Conservation (phyloP, 1,140 invertebrate species). For the Bombus consobrinus region DNA sequence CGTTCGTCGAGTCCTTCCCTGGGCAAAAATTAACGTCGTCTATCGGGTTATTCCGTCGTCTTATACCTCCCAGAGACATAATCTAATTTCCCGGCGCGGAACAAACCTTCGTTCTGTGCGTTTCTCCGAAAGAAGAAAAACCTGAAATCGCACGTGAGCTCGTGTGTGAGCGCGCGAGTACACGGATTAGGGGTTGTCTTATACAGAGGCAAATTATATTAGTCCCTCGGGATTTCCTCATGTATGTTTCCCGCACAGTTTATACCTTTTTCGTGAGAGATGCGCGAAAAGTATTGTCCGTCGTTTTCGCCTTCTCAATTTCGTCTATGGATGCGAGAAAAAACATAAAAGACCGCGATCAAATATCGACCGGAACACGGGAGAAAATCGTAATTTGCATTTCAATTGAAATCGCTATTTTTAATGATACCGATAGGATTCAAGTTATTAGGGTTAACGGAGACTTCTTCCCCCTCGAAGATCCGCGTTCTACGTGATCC, state of each 20-base stretch:
- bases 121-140: not conserved
- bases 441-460: conserved; percentile 17
- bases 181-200: conserved; percentile 28
- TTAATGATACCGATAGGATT: conserved; percentile 20
- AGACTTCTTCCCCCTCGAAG: not conserved
- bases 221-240: conserved; percentile 30
- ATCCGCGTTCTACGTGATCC: conserved; percentile 24
- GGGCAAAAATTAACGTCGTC: conserved; percentile 29
- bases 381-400: not conserved
- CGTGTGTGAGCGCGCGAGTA: not conserved
- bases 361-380: not conserved
- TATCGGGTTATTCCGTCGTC: conserved; percentile 21
- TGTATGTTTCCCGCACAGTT: conserved; percentile 16
- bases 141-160: not conserved
- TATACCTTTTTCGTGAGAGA: not conserved
- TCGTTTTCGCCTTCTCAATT: not conserved
- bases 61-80: conserved; percentile 24
- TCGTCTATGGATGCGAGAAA: not conserved
- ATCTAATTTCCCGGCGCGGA: conserved; percentile 37
- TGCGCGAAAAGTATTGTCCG: conserved; percentile 5
- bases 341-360: not conserved
- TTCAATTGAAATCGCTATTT: conserved; percentile 34
- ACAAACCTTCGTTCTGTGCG: conserved; percentile 41
- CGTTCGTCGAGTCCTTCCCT: not conserved
- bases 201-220: conserved; percentile 49